Evolutionary conservation across 1,140 invertebrate species (phyloP).

Genomic region (Hyposmocoma kahamanoa): DNA sequence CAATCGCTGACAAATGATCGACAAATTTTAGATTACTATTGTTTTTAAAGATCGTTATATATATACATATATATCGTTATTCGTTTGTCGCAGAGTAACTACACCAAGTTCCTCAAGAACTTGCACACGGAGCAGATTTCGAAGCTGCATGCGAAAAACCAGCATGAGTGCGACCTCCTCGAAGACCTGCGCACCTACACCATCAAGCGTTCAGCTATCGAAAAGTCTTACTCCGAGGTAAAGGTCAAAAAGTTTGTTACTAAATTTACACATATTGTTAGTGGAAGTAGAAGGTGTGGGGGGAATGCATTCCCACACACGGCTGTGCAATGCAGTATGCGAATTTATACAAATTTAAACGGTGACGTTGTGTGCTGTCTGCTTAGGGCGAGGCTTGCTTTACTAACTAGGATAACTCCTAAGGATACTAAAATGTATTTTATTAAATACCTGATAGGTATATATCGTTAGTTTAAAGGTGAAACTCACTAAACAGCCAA

Average conservation of each 20-base stretch:
- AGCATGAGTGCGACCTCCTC: conserved; percentile 95
- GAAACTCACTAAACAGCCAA: no score
- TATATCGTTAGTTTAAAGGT: no score
- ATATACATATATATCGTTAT: no score
- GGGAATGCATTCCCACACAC: no score
- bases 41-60: no score
- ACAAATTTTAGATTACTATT: conserved; percentile 6
- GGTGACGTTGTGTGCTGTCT: no score
- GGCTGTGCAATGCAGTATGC: no score
- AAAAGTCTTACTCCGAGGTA: conserved; percentile 96
- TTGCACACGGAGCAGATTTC: conserved; percentile 93
- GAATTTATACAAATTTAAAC: no score
- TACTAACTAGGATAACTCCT: no score
- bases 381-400: no score
- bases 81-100: conserved; percentile 83
- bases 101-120: conserved; percentile 92
- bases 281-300: conserved; percentile 86
- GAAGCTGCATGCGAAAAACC: conserved; percentile 94
- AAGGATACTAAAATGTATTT: no score
- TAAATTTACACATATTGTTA: conserved; percentile 39
- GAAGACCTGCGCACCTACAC: conserved; percentile 96
- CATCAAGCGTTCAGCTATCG: conserved; percentile 92
- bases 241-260: conserved; percentile 22
- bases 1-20: not conserved
- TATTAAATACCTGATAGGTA: no score